Percentiles rank a stretch among this genome's conserved stretches.
phyloP scores from a whole-genome alignment of 2,113 vertebrate species.

The Triplophysa siluroides region DNA sequence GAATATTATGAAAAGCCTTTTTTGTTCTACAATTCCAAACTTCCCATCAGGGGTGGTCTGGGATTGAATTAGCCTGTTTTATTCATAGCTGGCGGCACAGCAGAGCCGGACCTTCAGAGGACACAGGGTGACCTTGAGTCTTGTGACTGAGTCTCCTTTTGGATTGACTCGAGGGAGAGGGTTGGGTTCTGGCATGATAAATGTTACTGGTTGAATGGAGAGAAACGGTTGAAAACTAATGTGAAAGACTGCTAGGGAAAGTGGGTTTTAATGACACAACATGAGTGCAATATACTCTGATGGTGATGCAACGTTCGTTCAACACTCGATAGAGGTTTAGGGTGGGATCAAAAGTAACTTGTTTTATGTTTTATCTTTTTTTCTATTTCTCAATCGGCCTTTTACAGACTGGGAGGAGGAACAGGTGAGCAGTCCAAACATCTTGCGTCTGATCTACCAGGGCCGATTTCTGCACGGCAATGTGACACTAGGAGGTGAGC shows the following conservation, averaged over 20 bases:
- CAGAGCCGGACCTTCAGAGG: not conserved
- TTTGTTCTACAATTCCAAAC: not conserved
- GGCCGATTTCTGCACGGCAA: conserved; percentile 98
- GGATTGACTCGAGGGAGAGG: not conserved
- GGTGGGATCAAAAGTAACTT: not conserved
- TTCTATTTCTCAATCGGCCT: conserved; percentile 26
- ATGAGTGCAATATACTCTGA: not conserved
- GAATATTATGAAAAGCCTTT: not conserved
- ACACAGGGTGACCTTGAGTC: conserved; percentile 24
- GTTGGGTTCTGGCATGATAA: not conserved
- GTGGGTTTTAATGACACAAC: not conserved
- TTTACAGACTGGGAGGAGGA: conserved; percentile 95
- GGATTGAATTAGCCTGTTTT: conserved; percentile 25
- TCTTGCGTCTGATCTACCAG: conserved; percentile 97
- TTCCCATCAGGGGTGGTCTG: conserved; percentile 1
- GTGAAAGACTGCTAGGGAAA: not conserved
- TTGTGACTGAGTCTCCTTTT: not conserved
- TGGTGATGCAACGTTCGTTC: not conserved
- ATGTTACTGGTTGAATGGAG: not conserved
- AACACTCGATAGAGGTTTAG: not conserved
- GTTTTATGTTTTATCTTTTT: not conserved
- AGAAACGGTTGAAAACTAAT: not conserved
- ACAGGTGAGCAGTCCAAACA: conserved; percentile 96
- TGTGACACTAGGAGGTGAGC: conserved; percentile 95
- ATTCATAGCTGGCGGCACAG: conserved; percentile 23